Percentiles rank a stretch among this genome's conserved stretches.
phyloP scores from a whole-genome alignment of 2,888 invertebrate species.

The Rotaria socialis region DNA sequence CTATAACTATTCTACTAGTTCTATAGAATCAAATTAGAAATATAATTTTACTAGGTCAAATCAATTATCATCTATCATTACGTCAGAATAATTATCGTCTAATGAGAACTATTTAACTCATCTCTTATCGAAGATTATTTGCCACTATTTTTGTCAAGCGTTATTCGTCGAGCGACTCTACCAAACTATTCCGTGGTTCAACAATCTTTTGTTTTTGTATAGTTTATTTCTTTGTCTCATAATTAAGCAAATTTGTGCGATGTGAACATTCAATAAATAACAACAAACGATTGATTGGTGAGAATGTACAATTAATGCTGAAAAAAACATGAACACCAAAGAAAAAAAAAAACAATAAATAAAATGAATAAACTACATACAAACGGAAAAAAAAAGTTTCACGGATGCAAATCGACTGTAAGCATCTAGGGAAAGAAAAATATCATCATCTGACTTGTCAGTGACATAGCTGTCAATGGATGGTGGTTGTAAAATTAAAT shows the following conservation, averaged over 20 bases:
- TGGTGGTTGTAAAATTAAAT: background rate
- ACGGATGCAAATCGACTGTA: background rate
- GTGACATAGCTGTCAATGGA: background rate
- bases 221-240: background rate
- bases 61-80: no score
- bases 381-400: background rate
- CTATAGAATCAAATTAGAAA: no score
- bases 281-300: background rate
- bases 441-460: constrained; percentile 16
- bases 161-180: no score
- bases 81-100: no score
- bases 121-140: no score
- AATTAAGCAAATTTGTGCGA: background rate
- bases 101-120: no score
- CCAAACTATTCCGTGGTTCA: background rate
- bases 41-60: no score
- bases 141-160: no score
- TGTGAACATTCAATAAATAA: background rate
- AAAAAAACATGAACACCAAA: background rate
- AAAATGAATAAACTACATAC: background rate
- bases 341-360: background rate
- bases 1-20: no score
- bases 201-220: background rate
- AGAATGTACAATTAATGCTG: background rate
- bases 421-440: background rate